These are phyloP conservation scores for Adelges cooleyi DNA, from an alignment of 1,140 invertebrate species.

Conservation along the genomic window DNA sequence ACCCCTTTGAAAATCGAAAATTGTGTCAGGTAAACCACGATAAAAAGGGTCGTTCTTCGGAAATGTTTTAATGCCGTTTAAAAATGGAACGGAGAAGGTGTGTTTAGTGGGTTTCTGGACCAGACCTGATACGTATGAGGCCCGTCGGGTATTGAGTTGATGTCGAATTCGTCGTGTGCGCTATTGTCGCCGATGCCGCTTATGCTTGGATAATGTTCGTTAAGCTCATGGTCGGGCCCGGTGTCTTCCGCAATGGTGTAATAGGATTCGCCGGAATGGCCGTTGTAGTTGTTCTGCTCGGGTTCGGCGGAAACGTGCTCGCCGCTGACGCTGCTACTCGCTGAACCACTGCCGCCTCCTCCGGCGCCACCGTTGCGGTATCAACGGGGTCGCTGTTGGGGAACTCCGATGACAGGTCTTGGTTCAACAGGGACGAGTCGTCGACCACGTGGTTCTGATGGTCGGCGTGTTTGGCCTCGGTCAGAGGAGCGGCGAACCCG, in stretches of 20 bases:
- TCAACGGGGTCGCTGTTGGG: neutral
- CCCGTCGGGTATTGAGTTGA: neutral
- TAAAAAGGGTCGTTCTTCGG: too few relatives aligned
- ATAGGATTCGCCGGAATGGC: neutral
- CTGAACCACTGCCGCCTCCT: neutral
- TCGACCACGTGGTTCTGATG: neutral
- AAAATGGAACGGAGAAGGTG: too few relatives aligned
- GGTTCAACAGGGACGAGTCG: neutral
- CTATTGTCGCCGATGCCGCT: too few relatives aligned
- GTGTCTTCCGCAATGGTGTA: neutral
- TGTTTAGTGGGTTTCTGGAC: too few relatives aligned
- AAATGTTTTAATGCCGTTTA: too few relatives aligned
- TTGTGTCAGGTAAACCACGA: too few relatives aligned
- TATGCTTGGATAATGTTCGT: neutral
- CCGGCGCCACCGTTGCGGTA: neutral
- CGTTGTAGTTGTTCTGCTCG: conserved; percentile 12
- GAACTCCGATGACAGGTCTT: neutral
- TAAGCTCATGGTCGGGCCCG: neutral
- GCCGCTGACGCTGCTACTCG: neutral
- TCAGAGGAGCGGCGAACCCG: neutral
- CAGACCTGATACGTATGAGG: conserved; percentile 27
- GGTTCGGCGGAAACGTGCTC: neutral
- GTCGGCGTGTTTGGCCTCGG: neutral
- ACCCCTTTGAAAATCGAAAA: too few relatives aligned
- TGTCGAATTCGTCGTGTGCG: too few relatives aligned